Base-by-base conservation (phyloP, 2,888 invertebrate genomes). In the Sipha maydis region DNA sequence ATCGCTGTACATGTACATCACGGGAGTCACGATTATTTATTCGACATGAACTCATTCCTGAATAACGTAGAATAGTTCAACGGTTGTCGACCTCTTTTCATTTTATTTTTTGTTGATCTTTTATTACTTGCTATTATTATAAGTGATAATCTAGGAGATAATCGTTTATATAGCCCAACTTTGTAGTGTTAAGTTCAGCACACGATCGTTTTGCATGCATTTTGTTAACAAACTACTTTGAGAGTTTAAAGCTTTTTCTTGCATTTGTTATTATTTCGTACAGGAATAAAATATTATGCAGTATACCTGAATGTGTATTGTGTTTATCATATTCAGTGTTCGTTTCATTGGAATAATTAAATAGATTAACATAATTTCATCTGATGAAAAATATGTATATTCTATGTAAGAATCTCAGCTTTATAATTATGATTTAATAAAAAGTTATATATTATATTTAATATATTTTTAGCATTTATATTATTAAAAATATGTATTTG, bases 61-160 rank as follows among this genome's bases (percentile, higher is more conserved):
- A 67, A 38, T 67, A 67, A 85, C 28, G 41, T 41, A 85, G 48
- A 69, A 77, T 85, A 69, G 48, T 67, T 85, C 25, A 76, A 80
- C 80, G 73, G 80, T 80, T 88, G 61, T 86, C 56, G 71, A 79
- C 71, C 79, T 79, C 71, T 79, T 86, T 48, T 41, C 38, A 4
- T 54, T 56, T 78, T 28, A 48, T 28, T 54, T 78, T 82, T 61
- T 41, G 31, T 75, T 28, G 41, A 56, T 84, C 34, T 56, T 38
- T n/a, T 4, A 61, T 56, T n/a, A 61, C 38, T 11, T n/a, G 41
- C 76, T 41, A 14, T 69, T 11, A 69, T 17, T 14, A 48, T 14
- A 19, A 17, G 41, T 48, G n/a, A 14, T 41, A n/a, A 76, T 25
- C 34, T 73, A 28, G 21, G 73, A 38, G 38, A 34, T 73, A 73